Conservation (phyloP, 2,113 vertebrate genomes). For the Sterrhoptilus dennistouni region DNA sequence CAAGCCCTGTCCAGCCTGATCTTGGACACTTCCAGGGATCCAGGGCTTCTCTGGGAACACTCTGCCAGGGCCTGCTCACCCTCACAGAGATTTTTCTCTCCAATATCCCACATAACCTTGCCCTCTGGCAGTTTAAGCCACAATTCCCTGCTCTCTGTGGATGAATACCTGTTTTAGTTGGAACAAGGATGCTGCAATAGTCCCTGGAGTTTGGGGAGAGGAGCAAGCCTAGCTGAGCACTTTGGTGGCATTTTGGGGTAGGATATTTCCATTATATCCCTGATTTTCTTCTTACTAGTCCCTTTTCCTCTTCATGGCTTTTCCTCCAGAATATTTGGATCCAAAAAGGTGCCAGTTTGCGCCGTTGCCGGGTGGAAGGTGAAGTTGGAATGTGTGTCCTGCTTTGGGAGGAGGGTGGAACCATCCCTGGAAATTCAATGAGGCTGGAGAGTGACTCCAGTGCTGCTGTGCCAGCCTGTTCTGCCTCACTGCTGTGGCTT, state of each 20-base stretch:
- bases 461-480: neutral
- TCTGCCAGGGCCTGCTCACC: neutral
- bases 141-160: neutral
- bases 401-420: neutral
- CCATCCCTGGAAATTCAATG: neutral
- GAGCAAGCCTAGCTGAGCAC: neutral
- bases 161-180: fast-evolving
- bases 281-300: neutral
- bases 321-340: neutral
- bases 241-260: neutral
- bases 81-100: neutral
- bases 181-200: fast-evolving
- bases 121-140: neutral
- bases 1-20: fast-evolving
- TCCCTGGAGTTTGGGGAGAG: neutral
- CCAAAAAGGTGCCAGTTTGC: neutral
- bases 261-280: neutral
- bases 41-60: neutral
- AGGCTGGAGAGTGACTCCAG: neutral
- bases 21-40: neutral
- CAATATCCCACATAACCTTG: fast-evolving
- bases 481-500: neutral
- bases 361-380: neutral
- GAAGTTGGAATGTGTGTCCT: neutral
- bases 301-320: neutral